A percentile compares a stretch with the other conserved stretches of the same genome.
phyloP scores from a whole-genome alignment of 2,888 invertebrate species.

The Dryomyza anilis region DNA sequence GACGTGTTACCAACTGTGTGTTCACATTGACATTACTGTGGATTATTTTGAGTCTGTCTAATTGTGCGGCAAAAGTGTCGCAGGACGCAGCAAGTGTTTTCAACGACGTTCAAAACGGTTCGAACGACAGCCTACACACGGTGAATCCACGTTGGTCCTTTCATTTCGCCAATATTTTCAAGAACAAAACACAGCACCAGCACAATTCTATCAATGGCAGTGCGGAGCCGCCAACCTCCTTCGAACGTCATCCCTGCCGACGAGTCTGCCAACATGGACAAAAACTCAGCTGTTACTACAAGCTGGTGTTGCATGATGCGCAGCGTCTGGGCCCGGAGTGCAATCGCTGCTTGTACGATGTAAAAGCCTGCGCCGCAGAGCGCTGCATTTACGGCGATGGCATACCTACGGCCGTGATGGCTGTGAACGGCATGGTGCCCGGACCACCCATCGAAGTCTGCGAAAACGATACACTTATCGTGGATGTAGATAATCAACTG shows the following conservation, averaged over 20 bases:
- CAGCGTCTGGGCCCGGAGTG: conserved; percentile 54
- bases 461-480: conserved; percentile 53
- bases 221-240: background rate
- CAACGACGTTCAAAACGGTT: no score
- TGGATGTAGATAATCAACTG: conserved; percentile 53
- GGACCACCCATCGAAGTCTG: conserved; percentile 55
- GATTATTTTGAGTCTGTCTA: background rate
- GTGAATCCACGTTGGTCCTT: no score
- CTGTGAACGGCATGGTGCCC: conserved; percentile 54
- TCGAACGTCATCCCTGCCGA: conserved; percentile 52
- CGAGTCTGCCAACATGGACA: conserved; percentile 51
- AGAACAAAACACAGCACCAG: background rate
- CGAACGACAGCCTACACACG: no score
- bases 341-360: conserved; percentile 48
- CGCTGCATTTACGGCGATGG: conserved; percentile 55
- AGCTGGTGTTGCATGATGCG: conserved; percentile 52
- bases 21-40: background rate
- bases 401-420: conserved; percentile 50
- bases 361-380: conserved; percentile 45
- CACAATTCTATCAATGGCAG: background rate
- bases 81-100: no score
- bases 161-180: no score
- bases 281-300: conserved; percentile 51
- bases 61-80: conserved; percentile 5
- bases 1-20: no score